Evolutionary conservation across 2,888 invertebrate genomes (phyloP).

Genomic region (Plusia festucae): DNA sequence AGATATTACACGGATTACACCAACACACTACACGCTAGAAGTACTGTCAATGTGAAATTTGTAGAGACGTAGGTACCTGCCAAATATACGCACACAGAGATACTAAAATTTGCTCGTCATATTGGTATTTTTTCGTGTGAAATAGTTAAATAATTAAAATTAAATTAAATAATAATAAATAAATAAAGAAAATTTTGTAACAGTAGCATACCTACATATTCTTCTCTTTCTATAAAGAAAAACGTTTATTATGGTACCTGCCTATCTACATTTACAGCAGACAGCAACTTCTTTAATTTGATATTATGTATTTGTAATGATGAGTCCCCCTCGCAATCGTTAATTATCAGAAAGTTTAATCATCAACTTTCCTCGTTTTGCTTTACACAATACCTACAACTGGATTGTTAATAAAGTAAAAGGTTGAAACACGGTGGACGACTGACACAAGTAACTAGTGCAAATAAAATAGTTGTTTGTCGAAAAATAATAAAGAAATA

Average conservation of each 20-base stretch:
- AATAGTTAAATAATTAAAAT: not conserved
- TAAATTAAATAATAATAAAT: no score
- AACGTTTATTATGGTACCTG: no score
- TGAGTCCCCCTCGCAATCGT: constrained; percentile 46
- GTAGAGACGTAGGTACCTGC: constrained; percentile 16
- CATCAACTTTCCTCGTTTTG: constrained; percentile 48
- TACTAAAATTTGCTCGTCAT: not conserved
- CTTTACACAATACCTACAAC: constrained; percentile 45
- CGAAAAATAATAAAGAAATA: no score
- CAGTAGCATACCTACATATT: no score
- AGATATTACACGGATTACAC: constrained; percentile 65
- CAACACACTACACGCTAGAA: no score
- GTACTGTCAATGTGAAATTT: constrained; percentile 50
- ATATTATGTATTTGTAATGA: constrained; percentile 48
- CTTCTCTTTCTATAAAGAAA: no score
- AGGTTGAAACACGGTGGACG: constrained; percentile 12
- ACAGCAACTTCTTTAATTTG: constrained; percentile 10
- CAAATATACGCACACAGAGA: not conserved
- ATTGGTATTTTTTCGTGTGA: not conserved
- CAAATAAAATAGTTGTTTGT: not conserved
- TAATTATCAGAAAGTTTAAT: constrained; percentile 56
- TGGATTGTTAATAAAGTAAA: constrained; percentile 35
- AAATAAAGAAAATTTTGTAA: no score
- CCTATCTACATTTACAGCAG: not conserved
- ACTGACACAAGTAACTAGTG: constrained; percentile 6